Evolutionary conservation across 2,113 vertebrate species (phyloP).

Genomic region (Dryoscopus gambensis): DNA sequence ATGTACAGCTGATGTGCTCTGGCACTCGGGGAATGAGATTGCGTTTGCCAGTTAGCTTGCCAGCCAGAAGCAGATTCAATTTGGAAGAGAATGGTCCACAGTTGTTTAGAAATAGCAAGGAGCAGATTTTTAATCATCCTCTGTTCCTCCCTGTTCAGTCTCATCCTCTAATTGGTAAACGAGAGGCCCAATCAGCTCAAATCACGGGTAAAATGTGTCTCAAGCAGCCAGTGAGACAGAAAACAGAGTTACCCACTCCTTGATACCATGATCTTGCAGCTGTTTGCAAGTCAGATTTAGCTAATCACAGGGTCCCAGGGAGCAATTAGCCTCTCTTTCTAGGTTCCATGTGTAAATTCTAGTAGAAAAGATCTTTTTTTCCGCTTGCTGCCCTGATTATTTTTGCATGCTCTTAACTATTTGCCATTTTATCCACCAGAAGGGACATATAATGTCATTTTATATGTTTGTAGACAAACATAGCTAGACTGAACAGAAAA

Average conservation of each 20-base stretch:
- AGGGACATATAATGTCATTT: not conserved
- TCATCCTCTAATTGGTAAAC: conserved; percentile 48
- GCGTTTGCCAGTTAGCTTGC: conserved; percentile 22
- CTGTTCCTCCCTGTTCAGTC: conserved; percentile 25
- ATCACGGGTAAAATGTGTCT: conserved; percentile 40
- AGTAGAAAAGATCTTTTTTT: conserved; percentile 4
- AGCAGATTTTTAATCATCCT: conserved; percentile 50
- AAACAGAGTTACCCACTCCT: conserved; percentile 48
- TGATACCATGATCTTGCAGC: conserved; percentile 45
- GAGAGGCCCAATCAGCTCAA: conserved; percentile 33
- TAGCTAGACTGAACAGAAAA: not conserved
- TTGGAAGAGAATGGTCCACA: conserved; percentile 39
- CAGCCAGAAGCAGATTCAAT: conserved; percentile 49
- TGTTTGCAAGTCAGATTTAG: conserved; percentile 53
- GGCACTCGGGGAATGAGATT: not conserved
- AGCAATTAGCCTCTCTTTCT: conserved; percentile 54
- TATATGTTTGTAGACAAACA: conserved; percentile 19
- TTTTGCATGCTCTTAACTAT: conserved; percentile 9
- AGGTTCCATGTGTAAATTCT: conserved; percentile 20
- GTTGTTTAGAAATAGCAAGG: conserved; percentile 47
- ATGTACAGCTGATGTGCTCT: not conserved
- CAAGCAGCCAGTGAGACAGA: conserved; percentile 46
- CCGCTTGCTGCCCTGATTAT: not conserved
- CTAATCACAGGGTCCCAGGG: conserved; percentile 49
- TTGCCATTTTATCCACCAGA: conserved; percentile 7